Percentiles rank a stretch among this genome's conserved stretches.
Conservation (phyloP, 23 tunicate species). For the Styela clava region DNA sequence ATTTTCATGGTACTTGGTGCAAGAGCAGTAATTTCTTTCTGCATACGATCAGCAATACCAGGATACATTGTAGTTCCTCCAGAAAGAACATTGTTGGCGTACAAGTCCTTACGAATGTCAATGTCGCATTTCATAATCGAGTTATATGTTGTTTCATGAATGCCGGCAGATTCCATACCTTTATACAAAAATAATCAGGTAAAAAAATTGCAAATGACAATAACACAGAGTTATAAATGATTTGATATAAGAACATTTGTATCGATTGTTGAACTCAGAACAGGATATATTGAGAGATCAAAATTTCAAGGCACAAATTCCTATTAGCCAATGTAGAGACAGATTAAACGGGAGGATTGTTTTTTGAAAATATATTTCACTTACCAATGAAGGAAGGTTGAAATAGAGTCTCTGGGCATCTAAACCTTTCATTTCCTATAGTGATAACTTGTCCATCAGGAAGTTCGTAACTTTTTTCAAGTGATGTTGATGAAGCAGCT, state of each 20-base stretch:
- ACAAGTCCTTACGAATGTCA: slow-evolving; percentile 81
- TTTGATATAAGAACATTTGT: too few relatives aligned
- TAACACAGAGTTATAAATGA: too few relatives aligned
- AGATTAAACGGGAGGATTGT: too few relatives aligned
- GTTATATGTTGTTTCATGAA: slow-evolving; percentile 91
- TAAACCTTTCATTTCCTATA: slow-evolving; percentile 91
- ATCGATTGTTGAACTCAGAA: too few relatives aligned
- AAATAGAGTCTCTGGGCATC: slow-evolving; percentile 97
- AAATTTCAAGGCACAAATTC: too few relatives aligned
- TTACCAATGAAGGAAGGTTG: slow-evolving; percentile 87
- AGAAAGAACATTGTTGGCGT: slow-evolving; percentile 80
- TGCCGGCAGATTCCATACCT: slow-evolving; percentile 89
- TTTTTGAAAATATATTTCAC: too few relatives aligned
- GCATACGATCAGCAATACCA: slow-evolving; percentile 31
- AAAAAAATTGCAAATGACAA: too few relatives aligned
- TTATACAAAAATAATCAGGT: too few relatives aligned
- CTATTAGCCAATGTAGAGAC: too few relatives aligned
- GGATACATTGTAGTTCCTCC: slow-evolving; percentile 96
- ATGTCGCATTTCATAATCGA: slow-evolving; percentile 95
- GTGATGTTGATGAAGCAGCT: slow-evolving; percentile 59
- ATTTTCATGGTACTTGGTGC: slow-evolving; percentile 32
- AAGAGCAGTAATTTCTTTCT: slow-evolving; percentile 13
- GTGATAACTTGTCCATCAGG: slow-evolving; percentile 77
- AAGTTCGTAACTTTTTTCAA: slow-evolving; percentile 53
- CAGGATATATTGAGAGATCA: too few relatives aligned